Base-by-base conservation (phyloP, 2,797 vertebrate species). In the Acanthurus leucopareius region DNA sequence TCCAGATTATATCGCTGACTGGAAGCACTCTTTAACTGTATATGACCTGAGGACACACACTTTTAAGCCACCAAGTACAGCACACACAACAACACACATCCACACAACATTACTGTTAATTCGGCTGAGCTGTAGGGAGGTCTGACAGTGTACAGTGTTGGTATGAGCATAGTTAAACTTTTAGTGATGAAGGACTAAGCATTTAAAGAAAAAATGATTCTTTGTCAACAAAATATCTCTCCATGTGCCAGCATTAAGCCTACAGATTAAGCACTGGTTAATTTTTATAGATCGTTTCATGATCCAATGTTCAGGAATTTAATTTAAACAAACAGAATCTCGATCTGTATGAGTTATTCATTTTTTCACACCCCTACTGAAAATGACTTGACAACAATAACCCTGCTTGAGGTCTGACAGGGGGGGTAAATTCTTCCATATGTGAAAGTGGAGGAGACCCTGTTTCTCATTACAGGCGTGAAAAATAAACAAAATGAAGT, bases 401-500 rank as follows among this genome's bases (percentile, higher is more conserved):
- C 5, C 53, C 67, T 59, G 65, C 77, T 73, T 64, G 53, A 83
- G 77, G 73, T 87, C 77, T 79, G 71, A 80, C 65, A 66, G 58
- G 85, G 32, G 32, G 84, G 77, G 69, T 81, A 88, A 90, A 89
- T 68, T 82, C 73, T 90, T 87, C 86, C 85, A 90, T 68, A 87
- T 89, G 86, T 71, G 82, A 87, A 86, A 85, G 67, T 84, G 44
- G 59, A 77, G 48, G 38, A 58, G 76, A 87, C 63, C 75, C 75
- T 20, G 69, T 83, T 86, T 86, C 72, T 86, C 72, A 86, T 90
- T 85, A 88, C 68, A 77, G 77, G 25, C 53, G 57, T 60, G 54
- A 79, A 88, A 84, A 84, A 57, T 72, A 81, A 83, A 87, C 64
- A 73, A 76, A 83, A 78, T 47, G 6, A 57, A 79, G 42, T 63